Percentiles rank a stretch among this genome's conserved stretches.
Conservation (phyloP, 2,113 vertebrate genomes). For the Halichoerus grypus region DNA sequence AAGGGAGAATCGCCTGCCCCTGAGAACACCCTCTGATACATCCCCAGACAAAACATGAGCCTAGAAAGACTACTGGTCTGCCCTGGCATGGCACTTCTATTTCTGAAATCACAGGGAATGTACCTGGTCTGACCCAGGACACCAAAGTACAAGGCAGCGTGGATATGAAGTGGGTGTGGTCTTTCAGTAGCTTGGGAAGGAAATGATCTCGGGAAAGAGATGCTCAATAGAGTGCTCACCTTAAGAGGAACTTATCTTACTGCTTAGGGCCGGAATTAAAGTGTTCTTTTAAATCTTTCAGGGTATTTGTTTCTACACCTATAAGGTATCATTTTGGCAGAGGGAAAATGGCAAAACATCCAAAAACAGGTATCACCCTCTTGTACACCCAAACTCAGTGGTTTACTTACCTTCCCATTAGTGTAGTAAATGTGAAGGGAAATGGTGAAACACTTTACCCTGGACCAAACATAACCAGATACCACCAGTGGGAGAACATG, state of each 20-base stretch:
- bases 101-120: not conserved
- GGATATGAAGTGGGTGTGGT: not conserved
- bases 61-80: not conserved
- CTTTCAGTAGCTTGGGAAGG: not conserved
- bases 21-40: too few species aligned
- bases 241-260: not conserved
- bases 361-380: not conserved
- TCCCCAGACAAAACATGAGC: not conserved
- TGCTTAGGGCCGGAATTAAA: not conserved
- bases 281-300: not conserved
- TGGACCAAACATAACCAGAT: not conserved
- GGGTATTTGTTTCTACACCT: not conserved
- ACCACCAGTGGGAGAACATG: not conserved
- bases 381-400: not conserved
- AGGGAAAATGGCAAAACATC: slow-evolving; percentile 12
- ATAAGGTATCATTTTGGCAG: not conserved
- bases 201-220: slow-evolving; percentile 53
- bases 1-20: not conserved
- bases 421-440: not conserved
- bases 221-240: not conserved
- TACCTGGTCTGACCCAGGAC: not conserved
- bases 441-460: not conserved
- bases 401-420: not conserved
- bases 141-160: not conserved
- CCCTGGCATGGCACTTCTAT: not conserved